Percentiles rank a stretch among this genome's conserved stretches.
These are phyloP conservation scores for Microchirus variegatus DNA, from an alignment of 2,797 vertebrate genomes.

Conservation along the genomic window DNA sequence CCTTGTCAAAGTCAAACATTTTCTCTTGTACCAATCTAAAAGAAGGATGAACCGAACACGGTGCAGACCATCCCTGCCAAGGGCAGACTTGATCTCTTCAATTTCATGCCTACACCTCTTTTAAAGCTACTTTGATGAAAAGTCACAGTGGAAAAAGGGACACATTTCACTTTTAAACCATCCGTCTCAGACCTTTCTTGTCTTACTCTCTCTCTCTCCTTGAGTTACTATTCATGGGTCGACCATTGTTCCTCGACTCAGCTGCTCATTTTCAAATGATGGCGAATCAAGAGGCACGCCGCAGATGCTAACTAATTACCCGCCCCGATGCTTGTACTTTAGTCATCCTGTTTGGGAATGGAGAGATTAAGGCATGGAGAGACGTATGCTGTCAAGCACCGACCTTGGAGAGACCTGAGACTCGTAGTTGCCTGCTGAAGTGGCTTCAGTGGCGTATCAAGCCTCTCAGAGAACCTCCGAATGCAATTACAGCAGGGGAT, in stretches of 20 bases:
- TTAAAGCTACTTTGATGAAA: slow-evolving; percentile 59
- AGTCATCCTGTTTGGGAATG: slow-evolving; percentile 55
- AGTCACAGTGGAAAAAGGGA: slow-evolving; percentile 47
- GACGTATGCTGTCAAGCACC: slow-evolving; percentile 59
- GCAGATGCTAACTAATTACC: slow-evolving; percentile 57
- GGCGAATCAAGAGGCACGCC: slow-evolving; percentile 59
- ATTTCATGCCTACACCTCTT: slow-evolving; percentile 38
- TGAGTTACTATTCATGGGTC: slow-evolving; percentile 16
- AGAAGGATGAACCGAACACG: slow-evolving; percentile 33
- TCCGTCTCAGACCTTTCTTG: not conserved
- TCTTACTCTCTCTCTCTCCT: not conserved
- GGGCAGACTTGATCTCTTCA: slow-evolving; percentile 49
- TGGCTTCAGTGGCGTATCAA: slow-evolving; percentile 46
- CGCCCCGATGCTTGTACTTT: slow-evolving; percentile 46
- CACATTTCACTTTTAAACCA: slow-evolving; percentile 34
- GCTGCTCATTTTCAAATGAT: slow-evolving; percentile 52
- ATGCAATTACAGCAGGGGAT: slow-evolving; percentile 72
- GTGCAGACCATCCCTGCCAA: slow-evolving; percentile 44
- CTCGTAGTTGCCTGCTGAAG: slow-evolving; percentile 44
- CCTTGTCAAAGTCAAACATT: slow-evolving; percentile 54
- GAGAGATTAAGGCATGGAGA: slow-evolving; percentile 69
- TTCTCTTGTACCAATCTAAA: slow-evolving; percentile 21
- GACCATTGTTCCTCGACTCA: slow-evolving; percentile 33
- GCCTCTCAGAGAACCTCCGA: slow-evolving; percentile 42
- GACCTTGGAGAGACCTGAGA: slow-evolving; percentile 63